Evolutionary conservation across 2,797 vertebrate species (phyloP).

Genomic region (Cygnus olor): DNA sequence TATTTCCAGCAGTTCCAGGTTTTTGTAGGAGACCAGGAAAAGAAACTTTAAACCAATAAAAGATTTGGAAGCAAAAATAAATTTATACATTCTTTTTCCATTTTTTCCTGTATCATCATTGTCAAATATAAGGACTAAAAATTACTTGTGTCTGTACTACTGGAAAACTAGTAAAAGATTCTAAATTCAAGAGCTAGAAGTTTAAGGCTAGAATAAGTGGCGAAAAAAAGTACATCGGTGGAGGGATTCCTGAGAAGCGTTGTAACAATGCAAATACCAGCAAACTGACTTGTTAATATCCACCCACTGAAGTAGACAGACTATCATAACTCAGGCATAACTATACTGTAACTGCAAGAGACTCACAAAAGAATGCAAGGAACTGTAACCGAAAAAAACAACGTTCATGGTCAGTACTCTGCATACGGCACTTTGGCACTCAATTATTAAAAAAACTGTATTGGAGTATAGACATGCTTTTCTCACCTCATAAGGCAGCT

Average conservation of each 20-base stretch:
- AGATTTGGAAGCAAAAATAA: no score
- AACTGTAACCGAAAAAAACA: background rate
- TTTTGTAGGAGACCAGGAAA: background rate
- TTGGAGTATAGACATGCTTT: background rate
- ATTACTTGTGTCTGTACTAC: background rate
- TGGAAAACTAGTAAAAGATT: background rate
- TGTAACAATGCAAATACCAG: background rate
- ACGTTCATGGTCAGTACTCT: background rate
- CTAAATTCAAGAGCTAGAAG: background rate
- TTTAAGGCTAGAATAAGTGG: background rate
- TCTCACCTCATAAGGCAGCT: conserved; percentile 95
- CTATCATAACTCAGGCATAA: background rate
- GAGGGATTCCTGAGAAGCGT: background rate
- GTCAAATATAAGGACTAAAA: background rate
- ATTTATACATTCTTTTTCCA: background rate
- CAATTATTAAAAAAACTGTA: background rate
- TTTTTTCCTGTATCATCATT: background rate
- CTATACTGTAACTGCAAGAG: background rate
- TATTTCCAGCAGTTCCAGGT: background rate
- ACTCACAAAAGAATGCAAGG: background rate
- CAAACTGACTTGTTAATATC: background rate
- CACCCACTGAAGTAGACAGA: background rate
- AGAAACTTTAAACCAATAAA: background rate
- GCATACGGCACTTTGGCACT: background rate
- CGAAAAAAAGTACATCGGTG: background rate